Conservation (phyloP, 2,797 vertebrate species). For the Vireo griseus region DNA sequence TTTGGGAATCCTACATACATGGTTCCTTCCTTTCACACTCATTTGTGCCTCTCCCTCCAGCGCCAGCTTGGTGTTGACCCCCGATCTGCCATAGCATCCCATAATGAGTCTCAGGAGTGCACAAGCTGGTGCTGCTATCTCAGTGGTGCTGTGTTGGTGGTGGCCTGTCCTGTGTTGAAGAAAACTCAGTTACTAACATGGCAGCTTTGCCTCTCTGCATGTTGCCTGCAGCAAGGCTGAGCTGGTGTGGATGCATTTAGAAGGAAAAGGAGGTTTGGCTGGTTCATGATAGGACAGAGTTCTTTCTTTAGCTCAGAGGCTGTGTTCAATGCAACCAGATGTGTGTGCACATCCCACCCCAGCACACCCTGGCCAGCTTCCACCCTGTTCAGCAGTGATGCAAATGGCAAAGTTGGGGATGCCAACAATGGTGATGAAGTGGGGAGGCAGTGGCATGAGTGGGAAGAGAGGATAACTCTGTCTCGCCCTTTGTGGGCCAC, state of each 20-base stretch:
- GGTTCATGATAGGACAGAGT: background rate
- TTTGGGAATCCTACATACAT: background rate
- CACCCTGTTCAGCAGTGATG: accelerated
- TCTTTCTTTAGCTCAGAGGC: background rate
- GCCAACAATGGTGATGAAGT: background rate
- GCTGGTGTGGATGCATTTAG: accelerated
- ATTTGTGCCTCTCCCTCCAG: background rate
- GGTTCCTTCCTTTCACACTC: background rate
- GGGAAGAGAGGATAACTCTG: background rate
- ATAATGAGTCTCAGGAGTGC: background rate
- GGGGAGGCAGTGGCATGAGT: background rate
- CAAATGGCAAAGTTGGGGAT: background rate
- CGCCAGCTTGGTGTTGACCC: accelerated
- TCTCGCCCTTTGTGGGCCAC: accelerated
- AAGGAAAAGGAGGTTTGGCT: background rate
- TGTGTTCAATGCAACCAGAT: background rate
- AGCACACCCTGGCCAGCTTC: background rate
- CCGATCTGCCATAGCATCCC: background rate
- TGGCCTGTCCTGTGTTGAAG: background rate
- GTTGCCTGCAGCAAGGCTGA: background rate
- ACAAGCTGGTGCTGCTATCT: background rate
- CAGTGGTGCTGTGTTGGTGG: background rate
- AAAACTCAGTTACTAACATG: accelerated
- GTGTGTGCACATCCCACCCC: background rate
- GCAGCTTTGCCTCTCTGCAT: background rate